phyloP scores from a whole-genome alignment of 2,888 invertebrate species.

The Eristalis arbustorum region DNA sequence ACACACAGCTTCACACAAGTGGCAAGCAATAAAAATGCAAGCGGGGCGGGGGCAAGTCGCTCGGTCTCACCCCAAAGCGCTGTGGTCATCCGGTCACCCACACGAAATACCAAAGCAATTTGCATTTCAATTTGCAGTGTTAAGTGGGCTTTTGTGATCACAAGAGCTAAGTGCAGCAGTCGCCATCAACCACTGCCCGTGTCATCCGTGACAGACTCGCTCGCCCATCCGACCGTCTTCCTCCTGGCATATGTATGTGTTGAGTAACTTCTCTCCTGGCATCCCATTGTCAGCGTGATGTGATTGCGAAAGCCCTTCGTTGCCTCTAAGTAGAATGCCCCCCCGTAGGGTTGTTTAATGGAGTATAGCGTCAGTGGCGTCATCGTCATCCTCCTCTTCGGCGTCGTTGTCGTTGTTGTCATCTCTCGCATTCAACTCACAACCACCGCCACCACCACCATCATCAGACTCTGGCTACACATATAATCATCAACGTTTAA shows the following conservation, averaged over 20 bases:
- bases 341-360: conserved; percentile 65
- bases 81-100: conserved; percentile 2
- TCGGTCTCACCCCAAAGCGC: background rate
- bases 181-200: background rate
- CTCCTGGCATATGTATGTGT: conserved; percentile 33
- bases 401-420: conserved; percentile 8
- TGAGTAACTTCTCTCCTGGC: conserved; percentile 36
- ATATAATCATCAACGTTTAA: conserved; percentile 69
- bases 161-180: conserved; percentile 39
- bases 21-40: conserved; percentile 46
- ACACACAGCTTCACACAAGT: background rate
- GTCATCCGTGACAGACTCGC: background rate
- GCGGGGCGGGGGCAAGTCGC: background rate
- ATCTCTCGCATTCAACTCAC: conserved; percentile 12
- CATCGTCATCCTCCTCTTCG: conserved; percentile 28
- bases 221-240: background rate
- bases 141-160: conserved; percentile 69
- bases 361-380: conserved; percentile 68
- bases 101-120: conserved; percentile 63
- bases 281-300: conserved; percentile 32
- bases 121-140: conserved; percentile 70
- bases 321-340: conserved; percentile 35
- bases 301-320: conserved; percentile 44
- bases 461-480: conserved; percentile 32
- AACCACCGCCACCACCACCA: background rate